Conservation (phyloP, 1,140 invertebrate genomes). For the Ceratina japonica region DNA sequence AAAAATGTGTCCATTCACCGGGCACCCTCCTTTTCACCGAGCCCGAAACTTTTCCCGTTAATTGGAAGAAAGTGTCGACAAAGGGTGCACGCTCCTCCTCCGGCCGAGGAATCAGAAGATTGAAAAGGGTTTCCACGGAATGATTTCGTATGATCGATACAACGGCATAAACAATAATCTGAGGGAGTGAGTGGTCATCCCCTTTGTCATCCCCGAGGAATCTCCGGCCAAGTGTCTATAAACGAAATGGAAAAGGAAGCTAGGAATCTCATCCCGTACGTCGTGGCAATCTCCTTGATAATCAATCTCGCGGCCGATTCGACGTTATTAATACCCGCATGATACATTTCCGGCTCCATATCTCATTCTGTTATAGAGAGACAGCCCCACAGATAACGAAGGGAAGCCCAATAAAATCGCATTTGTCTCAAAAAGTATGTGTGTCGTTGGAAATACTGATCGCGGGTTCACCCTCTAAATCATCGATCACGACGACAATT, state of each 20-base stretch:
- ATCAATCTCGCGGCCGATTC: conserved; percentile 39
- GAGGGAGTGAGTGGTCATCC: background rate
- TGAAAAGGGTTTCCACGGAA: background rate
- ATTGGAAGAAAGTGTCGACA: conserved; percentile 13
- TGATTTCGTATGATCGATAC: background rate
- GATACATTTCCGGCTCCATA: background rate
- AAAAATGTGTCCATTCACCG: conserved; percentile 37
- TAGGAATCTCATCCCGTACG: conserved; percentile 15
- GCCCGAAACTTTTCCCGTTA: background rate
- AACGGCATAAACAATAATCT: background rate
- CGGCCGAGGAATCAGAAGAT: no score
- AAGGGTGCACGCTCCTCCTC: background rate
- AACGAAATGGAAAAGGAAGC: background rate
- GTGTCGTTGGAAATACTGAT: conserved; percentile 1
- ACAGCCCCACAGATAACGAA: conserved; percentile 20
- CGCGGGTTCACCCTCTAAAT: no score
- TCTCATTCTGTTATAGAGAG: no score
- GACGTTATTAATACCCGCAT: conserved; percentile 31
- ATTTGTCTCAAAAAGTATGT: conserved; percentile 6
- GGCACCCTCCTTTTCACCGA: background rate
- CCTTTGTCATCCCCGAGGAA: background rate
- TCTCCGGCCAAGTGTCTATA: background rate
- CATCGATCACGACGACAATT: no score
- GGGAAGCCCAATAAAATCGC: conserved; percentile 29
- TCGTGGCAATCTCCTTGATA: conserved; percentile 15